Evolutionary conservation across 2,888 invertebrate species (phyloP), one percentile per base, ranked within the genome.

Genomic region (Noctua fimbriata): DNA sequence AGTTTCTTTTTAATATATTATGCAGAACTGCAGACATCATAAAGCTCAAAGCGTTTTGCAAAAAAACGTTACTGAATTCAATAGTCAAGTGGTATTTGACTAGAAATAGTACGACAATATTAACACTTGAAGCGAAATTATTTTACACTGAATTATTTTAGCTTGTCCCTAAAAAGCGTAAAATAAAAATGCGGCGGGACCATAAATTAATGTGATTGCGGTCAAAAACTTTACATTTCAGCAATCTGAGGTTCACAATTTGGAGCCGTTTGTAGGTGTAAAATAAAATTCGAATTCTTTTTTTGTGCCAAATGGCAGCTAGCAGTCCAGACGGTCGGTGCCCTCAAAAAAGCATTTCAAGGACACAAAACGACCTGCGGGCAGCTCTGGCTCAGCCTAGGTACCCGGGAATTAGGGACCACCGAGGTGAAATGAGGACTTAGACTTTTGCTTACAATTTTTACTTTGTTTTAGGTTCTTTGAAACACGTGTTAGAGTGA

Each of bases 271-370:
- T 82, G 81, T 63, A 81, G 78, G 80, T 84, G 85, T 84, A 69
- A 86, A 89, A 81, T 83, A 83, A 84, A 82, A 80, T 83, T 65
- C 32, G 60, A 58, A 79, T 78, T 70, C 65, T 73, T 78, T 84
- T 80, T 79, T 70, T 76, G 65, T 76, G 69, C 52, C 76, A 81
- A 79, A 82, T 76, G 76, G 67, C 67, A 73, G 49, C 73, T 36
- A 76, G 80, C 77, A 77, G 65, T 77, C 87, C 84, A 90, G 91
- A 89, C 89, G 88, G 90, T 89, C 90, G 86, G 60, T 86, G 91
- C 44, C 90, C 90, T 86, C 79, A 74, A 86, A 85, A 85, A 90
- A 87, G 66, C 77, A 83, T 82, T 90, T 88, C 81, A 89, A 91
- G 91, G 90, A 69, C 87, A 83, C 41, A 69, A 49, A 58, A 58